These are phyloP conservation scores for Alca torda DNA, from an alignment of 2,797 vertebrate species.

Conservation along the genomic window DNA sequence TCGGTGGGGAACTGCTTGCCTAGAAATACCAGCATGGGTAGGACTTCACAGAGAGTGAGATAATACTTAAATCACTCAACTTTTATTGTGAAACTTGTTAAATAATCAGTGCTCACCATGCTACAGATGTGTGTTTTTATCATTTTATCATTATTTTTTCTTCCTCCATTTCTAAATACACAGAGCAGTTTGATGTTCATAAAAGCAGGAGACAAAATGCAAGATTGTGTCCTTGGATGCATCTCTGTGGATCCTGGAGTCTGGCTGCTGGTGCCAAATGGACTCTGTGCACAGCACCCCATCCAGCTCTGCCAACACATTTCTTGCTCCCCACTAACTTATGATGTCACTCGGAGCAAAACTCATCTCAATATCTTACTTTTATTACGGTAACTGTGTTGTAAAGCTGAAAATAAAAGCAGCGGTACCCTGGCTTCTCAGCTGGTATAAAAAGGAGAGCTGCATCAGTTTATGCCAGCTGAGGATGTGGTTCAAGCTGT, in stretches of 20 bases:
- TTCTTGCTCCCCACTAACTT: slow-evolving; percentile 15
- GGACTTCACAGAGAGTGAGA: background rate
- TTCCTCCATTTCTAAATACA: background rate
- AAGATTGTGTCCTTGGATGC: background rate
- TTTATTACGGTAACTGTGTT: background rate
- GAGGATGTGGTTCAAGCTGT: slow-evolving; percentile 1
- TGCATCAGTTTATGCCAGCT: background rate
- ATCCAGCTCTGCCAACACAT: background rate
- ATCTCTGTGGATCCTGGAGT: background rate
- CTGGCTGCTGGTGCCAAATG: background rate
- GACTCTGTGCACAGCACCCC: background rate
- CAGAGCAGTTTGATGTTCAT: background rate
- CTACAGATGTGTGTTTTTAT: background rate
- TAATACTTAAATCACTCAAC: background rate
- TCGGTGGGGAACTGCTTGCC: background rate
- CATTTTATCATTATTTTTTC: background rate
- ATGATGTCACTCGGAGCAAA: slow-evolving; percentile 30
- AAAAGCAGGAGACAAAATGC: background rate
- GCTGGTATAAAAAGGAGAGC: background rate
- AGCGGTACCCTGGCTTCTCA: background rate
- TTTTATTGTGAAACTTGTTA: background rate
- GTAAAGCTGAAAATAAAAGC: slow-evolving; percentile 33
- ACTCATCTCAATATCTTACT: background rate
- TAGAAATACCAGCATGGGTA: background rate
- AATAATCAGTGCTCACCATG: background rate